Conservation (phyloP, 1,140 invertebrate genomes). For the Laupala kohalensis region DNA sequence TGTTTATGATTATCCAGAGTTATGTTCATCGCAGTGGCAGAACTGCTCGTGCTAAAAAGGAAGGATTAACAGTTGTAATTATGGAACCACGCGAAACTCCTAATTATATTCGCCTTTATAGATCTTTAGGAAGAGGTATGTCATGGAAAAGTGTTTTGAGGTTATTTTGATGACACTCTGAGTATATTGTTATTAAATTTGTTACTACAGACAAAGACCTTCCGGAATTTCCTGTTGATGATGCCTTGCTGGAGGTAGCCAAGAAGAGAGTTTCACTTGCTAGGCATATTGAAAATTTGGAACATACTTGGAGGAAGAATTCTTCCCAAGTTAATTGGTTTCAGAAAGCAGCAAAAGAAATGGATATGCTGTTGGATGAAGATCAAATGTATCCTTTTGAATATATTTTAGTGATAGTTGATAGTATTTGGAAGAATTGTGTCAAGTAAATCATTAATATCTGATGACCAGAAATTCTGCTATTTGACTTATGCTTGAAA, state of each 20-base stretch:
- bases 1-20: slow-evolving; percentile 48
- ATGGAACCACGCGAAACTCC: slow-evolving; percentile 77
- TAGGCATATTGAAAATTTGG: slow-evolving; percentile 5
- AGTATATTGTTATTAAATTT: neutral
- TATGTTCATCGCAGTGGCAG: slow-evolving; percentile 95
- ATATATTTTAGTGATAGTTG: too few species aligned
- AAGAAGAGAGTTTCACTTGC: slow-evolving; percentile 8
- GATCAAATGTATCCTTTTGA: slow-evolving; percentile 13
- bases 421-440: too few species aligned
- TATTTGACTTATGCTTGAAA: too few species aligned
- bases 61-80: slow-evolving; percentile 83
- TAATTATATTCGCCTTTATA: slow-evolving; percentile 67
- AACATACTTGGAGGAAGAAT: neutral
- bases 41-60: slow-evolving; percentile 77
- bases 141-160: neutral
- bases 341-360: slow-evolving; percentile 7
- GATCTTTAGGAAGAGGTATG: slow-evolving; percentile 67
- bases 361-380: slow-evolving; percentile 13
- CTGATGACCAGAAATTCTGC: too few species aligned
- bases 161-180: neutral
- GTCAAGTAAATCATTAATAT: too few species aligned
- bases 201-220: slow-evolving; percentile 1
- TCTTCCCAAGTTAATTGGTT: slow-evolving; percentile 7
- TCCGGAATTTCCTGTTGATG: slow-evolving; percentile 5
- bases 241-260: neutral